Percentiles rank a stretch among this genome's conserved stretches.
Evolutionary conservation across 2,888 invertebrate species (phyloP).

Genomic region (Erebia aethiops): DNA sequence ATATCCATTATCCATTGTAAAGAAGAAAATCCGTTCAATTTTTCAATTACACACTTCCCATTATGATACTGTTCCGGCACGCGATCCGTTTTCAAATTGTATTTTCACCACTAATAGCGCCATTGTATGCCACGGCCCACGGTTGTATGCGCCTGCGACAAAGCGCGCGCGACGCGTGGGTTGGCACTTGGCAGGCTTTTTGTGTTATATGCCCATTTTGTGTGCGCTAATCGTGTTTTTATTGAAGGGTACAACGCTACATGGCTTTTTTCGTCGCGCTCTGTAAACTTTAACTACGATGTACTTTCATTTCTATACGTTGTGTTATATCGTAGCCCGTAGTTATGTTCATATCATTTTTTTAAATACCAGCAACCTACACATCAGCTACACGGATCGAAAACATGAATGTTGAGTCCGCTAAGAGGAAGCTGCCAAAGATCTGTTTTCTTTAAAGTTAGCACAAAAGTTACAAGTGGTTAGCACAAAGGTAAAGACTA

Average conservation of each 20-base stretch:
- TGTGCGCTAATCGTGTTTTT: slow-evolving; percentile 17
- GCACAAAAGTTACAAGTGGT: too few relatives aligned
- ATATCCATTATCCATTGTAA: too few relatives aligned
- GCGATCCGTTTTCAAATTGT: slow-evolving; percentile 32
- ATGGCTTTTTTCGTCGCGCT: slow-evolving; percentile 11
- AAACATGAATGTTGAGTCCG: too few relatives aligned
- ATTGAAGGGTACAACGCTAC: neutral
- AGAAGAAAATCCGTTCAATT: neutral
- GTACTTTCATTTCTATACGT: too few relatives aligned
- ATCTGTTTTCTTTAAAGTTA: too few relatives aligned
- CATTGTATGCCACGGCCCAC: slow-evolving; percentile 38
- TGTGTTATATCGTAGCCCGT: too few relatives aligned
- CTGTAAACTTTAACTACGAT: neutral
- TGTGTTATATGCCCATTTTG: slow-evolving; percentile 11
- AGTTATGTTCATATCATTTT: too few relatives aligned
- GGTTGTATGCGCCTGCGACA: slow-evolving; percentile 61
- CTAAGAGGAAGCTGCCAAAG: too few relatives aligned
- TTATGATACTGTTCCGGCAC: slow-evolving; percentile 28
- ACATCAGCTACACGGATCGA: too few relatives aligned
- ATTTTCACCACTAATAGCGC: slow-evolving; percentile 30
- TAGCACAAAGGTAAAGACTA: too few relatives aligned
- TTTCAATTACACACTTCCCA: slow-evolving; percentile 8
- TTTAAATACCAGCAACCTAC: too few relatives aligned
- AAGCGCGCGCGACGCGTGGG: slow-evolving; percentile 15
- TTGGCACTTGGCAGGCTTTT: neutral